Conservation (phyloP, 2,797 vertebrate genomes). For the Limnodromus scolopaceus region DNA sequence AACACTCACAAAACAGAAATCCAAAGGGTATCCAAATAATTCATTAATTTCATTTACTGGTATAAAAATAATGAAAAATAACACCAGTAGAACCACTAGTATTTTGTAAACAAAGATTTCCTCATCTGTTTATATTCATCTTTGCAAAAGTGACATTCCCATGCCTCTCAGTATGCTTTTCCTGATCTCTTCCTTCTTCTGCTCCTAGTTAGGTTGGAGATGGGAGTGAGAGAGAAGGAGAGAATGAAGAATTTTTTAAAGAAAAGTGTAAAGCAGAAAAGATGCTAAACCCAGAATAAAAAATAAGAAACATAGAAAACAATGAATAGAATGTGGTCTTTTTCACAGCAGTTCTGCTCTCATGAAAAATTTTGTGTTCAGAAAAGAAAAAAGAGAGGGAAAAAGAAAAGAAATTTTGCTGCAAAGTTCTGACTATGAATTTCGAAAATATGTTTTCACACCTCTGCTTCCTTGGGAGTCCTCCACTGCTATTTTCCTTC, state of each 20-base stretch:
- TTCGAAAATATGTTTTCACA: neutral
- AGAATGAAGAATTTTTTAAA: neutral
- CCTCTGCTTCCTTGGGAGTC: neutral
- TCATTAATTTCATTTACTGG: neutral
- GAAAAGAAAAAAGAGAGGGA: neutral
- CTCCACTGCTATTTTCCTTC: neutral
- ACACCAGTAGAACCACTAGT: neutral
- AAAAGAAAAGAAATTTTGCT: neutral
- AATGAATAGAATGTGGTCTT: neutral
- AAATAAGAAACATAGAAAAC: neutral
- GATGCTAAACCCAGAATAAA: neutral
- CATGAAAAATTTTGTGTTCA: neutral
- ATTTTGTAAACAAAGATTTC: neutral
- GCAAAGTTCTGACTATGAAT: neutral
- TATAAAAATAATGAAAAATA: neutral
- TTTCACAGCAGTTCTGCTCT: neutral
- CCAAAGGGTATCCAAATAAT: neutral
- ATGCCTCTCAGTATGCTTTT: neutral
- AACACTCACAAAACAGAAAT: neutral
- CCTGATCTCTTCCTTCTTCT: neutral
- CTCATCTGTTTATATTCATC: neutral
- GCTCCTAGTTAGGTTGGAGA: neutral
- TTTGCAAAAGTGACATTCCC: neutral
- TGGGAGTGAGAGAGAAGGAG: neutral
- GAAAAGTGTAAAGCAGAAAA: neutral